These are phyloP conservation scores for Philopedon plagiatum DNA, from an alignment of 2,888 invertebrate genomes.

Conservation along the genomic window DNA sequence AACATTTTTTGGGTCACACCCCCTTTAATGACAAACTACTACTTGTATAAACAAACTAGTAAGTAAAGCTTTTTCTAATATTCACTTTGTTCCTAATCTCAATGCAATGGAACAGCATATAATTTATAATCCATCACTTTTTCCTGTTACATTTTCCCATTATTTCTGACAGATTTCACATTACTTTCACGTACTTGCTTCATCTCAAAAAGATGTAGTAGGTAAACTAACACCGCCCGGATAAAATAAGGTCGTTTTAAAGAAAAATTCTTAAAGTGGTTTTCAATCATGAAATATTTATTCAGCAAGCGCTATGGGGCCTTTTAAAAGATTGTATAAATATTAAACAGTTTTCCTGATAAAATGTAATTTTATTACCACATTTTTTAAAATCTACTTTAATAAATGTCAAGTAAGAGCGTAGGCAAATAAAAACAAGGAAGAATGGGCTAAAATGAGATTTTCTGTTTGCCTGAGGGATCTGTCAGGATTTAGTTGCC, in stretches of 20 bases:
- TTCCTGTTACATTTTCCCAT: not conserved
- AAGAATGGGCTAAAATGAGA: not conserved
- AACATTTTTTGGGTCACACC: too few species aligned
- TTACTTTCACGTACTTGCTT: slow-evolving; percentile 15
- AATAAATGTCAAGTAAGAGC: slow-evolving; percentile 7
- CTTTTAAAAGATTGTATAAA: slow-evolving; percentile 15
- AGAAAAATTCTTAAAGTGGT: slow-evolving; percentile 18
- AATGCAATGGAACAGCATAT: too few species aligned
- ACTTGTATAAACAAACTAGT: too few species aligned
- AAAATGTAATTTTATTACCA: slow-evolving; percentile 21
- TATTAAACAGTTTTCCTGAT: slow-evolving; percentile 13
- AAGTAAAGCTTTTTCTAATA: too few species aligned
- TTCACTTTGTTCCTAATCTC: not conserved
- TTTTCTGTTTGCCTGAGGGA: not conserved
- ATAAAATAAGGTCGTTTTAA: slow-evolving; percentile 18
- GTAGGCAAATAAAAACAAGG: slow-evolving; percentile 1
- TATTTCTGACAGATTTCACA: not conserved
- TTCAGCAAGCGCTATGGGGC: not conserved
- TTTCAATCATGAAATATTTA: slow-evolving; percentile 22
- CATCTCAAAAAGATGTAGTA: not conserved
- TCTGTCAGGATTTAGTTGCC: too few species aligned
- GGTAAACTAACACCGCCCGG: slow-evolving; percentile 12
- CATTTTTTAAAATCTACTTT: slow-evolving; percentile 5
- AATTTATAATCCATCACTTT: not conserved
- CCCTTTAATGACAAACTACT: too few species aligned